Base-by-base conservation (phyloP, 2,797 vertebrate species). In the Hippopotamyrus pictus region DNA sequence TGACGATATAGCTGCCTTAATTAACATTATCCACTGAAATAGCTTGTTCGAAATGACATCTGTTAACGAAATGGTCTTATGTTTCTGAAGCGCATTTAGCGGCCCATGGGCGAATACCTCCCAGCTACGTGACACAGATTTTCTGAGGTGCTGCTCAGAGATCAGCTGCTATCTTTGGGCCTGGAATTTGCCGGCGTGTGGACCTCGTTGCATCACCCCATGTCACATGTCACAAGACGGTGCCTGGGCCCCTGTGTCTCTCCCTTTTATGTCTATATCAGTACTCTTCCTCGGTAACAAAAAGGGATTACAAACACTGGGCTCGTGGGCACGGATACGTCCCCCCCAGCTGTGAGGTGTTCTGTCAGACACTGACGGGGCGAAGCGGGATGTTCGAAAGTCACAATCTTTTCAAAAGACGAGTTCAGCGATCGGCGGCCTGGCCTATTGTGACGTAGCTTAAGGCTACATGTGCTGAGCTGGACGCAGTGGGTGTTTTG, bases 221-320 rank as follows among this genome's bases (percentile, higher is more conserved):
- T 96, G 96, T 96, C 93, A 91, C 94, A 93, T 93, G 94, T 93
- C 95, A 94, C 94, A 95, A 95, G 94, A 94, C 93, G 93, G 92
- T 92, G 94, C 91, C 91, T 76, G 92, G 94, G 94, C 94, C 95
- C 96, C 94, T 96, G 95, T 95, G 95, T 96, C 95, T 94, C 93
- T 92, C 92, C 94, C 94, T 93, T 93, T 94, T 95, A 95, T 94
- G 93, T 95, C 94, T 95, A 95, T 95, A 96, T 96, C 95, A 95
- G 95, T 94, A 95, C 93, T 96, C 94, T 94, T 94, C 91, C 91
- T 93, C 90, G 11, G 92, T 94, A 91, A 92, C 90, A 84, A 91
- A 93, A 93, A 88, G 86, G 88, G 76, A 91, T 89, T 89, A 91
- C 50, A 90, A 90, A 50, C 88, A 76, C 41, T 37, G 29, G 44